A percentile compares a stretch with the other conserved stretches of the same genome.
These are phyloP conservation scores for Anomalospiza imberbis DNA, from an alignment of 2,797 vertebrate species.

Conservation along the genomic window DNA sequence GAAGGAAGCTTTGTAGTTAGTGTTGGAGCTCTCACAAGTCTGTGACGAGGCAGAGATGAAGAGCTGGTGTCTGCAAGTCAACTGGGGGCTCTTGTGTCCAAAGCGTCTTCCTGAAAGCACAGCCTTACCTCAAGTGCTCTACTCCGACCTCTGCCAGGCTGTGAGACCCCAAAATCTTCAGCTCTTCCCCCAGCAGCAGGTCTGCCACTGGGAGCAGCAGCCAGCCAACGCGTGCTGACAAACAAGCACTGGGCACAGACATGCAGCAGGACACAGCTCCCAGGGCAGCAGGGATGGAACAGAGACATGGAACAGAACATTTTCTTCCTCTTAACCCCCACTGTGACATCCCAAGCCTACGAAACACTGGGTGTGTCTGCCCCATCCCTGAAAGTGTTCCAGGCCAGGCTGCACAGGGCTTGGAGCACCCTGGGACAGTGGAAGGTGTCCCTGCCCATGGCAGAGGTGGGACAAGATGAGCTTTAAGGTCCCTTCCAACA, in stretches of 20 bases:
- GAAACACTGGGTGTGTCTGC: background rate
- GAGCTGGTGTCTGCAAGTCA: background rate
- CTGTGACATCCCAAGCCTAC: background rate
- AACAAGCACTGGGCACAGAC: background rate
- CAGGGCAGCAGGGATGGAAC: background rate
- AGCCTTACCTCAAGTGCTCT: background rate
- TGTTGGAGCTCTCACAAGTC: background rate
- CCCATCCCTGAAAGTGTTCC: background rate
- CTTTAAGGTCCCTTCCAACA: background rate
- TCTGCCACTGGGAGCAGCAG: background rate
- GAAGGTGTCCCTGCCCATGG: background rate
- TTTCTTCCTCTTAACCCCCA: background rate
- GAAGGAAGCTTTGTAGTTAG: background rate
- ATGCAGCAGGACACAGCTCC: background rate
- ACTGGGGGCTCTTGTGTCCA: no score
- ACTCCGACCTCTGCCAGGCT: background rate
- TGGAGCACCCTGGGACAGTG: background rate
- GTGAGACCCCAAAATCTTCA: background rate
- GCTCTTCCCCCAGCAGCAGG: background rate
- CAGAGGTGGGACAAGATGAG: background rate
- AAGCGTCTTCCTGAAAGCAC: fast-evolving
- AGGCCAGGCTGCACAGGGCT: fast-evolving
- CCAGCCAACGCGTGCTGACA: background rate
- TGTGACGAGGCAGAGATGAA: background rate
- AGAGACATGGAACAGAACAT: background rate